Evolutionary conservation across 2,888 invertebrate genomes (phyloP), one percentile per base, ranked within the genome.

Genomic region (Calameuta filiformis): DNA sequence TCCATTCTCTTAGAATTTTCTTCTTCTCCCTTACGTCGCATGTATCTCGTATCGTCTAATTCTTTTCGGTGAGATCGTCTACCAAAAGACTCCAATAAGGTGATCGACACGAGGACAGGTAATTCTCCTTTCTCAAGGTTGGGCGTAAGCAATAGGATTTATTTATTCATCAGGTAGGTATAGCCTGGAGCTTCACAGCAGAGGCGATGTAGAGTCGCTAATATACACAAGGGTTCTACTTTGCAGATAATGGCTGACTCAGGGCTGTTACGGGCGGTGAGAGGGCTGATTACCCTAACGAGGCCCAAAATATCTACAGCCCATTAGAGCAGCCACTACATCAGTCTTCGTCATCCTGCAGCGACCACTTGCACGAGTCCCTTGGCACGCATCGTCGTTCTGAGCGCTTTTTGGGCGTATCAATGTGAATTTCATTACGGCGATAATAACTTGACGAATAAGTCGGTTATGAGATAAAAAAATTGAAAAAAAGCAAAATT

Each of bases 261-360:
- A 3, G 56, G 71, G 31, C 31, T 71, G 31, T 33, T 71, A 40
- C 34, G 76, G 76, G 73, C 35, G 73, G 35, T 31, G 68, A 73
- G 76, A 76, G 73, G 34, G 78, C 40, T 76, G 73, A 76, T 78
- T 78, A 78, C 75, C 76, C 56, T 78, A 76, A 78, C 78, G 78
- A 78, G 35, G 23, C 76, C 76, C 73, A 78, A 78, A 78, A 78
- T 78, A 78, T 76, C 37, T 76, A 30, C 73, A 73, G 75, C 78
- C 76, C 78, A 78, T 78, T 76, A 76, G 71, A 71, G 71, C 68
- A 35, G 74, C 34, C n/a, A 34, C 74, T 37, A 37, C 74, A 74
- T 74, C 74, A 74, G 74, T 69, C 40, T 69, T 68, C 69, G 23
- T 75, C 77, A 35, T 69, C 23, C 30, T 73, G 35, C 40, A 68